Base-by-base conservation (phyloP, 1,140 invertebrate species). In the Ceratitis capitata region DNA sequence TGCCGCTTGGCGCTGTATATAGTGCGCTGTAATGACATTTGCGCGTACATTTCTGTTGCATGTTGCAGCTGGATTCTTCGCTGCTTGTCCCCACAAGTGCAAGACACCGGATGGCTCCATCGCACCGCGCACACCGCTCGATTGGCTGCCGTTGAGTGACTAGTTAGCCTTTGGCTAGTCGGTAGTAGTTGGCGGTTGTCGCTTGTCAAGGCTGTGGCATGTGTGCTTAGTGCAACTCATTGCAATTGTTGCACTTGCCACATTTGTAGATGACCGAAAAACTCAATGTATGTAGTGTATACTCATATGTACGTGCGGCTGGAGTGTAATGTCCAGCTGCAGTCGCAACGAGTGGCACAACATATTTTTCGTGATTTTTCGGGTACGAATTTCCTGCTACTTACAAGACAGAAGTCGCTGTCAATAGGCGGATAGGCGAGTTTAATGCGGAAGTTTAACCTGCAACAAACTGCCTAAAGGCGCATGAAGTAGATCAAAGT, bases 231-330 rank as follows among this genome's bases (percentile, higher is more conserved):
- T 42, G 19, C 39, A 78, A n/a, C 39, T 45, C 69, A 78, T 42
- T 47, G 69, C 42, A 78, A 78, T 47, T 78, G 69, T n/a, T 9
- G 69, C 69, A 78, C 69, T 78, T 78, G 69, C 69, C 69, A 78
- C 69, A 78, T 19, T 45, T 78, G 39, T 26, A 6, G n/a, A 45
- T 47, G 16, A 4, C 10, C 0, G 1, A 78, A 39, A 45, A 47
- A 45, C 32, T 23, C n/a, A n/a, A 45, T n/a, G 51, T n/a, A n/a
- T n/a, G n/a, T n/a, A n/a, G n/a, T n/a, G n/a, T n/a, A n/a, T n/a
- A n/a, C n/a, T n/a, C n/a, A n/a, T n/a, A n/a, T n/a, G n/a, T n/a
- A 49, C 47, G 0, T 9, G 47, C 47, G 7, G 47, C 47, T 5
- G 23, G 26, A 61, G 10, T 23, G 23, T 26, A 78, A 23, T 45